Evolutionary conservation across 2,888 invertebrate genomes (phyloP).

Genomic region (Microctonus hyperodae): DNA sequence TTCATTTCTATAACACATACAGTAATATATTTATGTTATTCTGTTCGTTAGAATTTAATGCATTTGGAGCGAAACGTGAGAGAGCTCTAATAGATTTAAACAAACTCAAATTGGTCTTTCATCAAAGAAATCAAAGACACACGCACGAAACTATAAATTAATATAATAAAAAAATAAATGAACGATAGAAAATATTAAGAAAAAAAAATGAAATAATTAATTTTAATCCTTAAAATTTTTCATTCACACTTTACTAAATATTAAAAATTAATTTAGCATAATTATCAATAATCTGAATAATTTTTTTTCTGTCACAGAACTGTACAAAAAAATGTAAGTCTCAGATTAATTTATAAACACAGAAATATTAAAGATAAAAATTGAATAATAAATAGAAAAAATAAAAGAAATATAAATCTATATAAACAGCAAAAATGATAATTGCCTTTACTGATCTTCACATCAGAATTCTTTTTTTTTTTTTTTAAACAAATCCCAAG

Average conservation of each 20-base stretch:
- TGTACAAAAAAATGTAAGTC: too few species aligned
- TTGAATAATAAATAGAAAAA: background rate
- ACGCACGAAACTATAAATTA: slow-evolving; percentile 7
- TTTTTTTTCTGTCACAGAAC: too few species aligned
- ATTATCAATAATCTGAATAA: too few species aligned
- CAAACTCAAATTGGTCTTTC: slow-evolving; percentile 2
- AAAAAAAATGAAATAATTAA: too few species aligned
- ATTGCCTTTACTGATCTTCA: slow-evolving; percentile 12
- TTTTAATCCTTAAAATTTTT: too few species aligned
- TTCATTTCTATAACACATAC: slow-evolving; percentile 20
- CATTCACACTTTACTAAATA: too few species aligned
- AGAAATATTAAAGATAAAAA: background rate
- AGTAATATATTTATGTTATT: slow-evolving; percentile 13
- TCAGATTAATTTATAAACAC: too few species aligned
- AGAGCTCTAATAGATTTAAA: slow-evolving; percentile 16
- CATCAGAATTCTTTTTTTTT: slow-evolving; percentile 1
- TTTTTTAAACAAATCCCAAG: too few species aligned
- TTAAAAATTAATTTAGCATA: too few species aligned
- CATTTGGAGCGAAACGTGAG: slow-evolving; percentile 37
- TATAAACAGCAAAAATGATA: slow-evolving; percentile 1
- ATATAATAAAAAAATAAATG: background rate
- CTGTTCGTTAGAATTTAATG: slow-evolving; percentile 13
- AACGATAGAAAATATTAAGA: background rate
- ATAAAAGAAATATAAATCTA: too few species aligned
- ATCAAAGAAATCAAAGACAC: background rate